Evolutionary conservation across 2,797 vertebrate genomes (phyloP), one percentile per base, ranked within the genome.

Genomic region (Forpus xanthops): DNA sequence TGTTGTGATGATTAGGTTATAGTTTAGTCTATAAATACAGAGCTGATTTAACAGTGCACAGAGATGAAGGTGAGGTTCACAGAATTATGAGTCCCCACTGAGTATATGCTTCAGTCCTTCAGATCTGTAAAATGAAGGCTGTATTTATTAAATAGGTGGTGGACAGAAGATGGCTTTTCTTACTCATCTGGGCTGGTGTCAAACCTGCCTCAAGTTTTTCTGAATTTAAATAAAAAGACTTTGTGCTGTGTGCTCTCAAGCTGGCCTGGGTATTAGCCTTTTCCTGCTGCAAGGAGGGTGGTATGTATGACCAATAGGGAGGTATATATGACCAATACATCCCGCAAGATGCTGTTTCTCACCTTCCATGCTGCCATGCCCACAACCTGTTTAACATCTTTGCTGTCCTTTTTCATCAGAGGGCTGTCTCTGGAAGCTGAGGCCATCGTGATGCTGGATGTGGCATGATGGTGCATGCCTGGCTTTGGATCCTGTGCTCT

Each of bases 371-470:
- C 37, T 39, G 33, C 12, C 1, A 0, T 71, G 33, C 21, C 66
- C 12, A 13, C 0, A 11, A 33, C 35, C 45, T 45, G 28, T 45
- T 58, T 65, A 85, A 60, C 2, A 1, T 35, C 55, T 44, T 60
- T 5, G 31, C n/a, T 52, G 21, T 35, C 42, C 56, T 11, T 42
- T 64, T 83, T 72, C 60, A 12, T 31, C 4, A 37, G 15, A 49
- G 13, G 45, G 13, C 52, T 41, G 27, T 66, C 45, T 37, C 55
- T 60, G 44, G 27, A 74, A 74, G 20, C 21, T 9, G 17, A 27
- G 50, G 39, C 31, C 31, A 3, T 19, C 19, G 24, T 0, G 0
- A 1, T 61, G 20, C 44, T 9, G 8, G 6, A 41, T 0, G 0
- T 18, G 16, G 10, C 13, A 5, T 37, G 35, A 64, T 25, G 33